phyloP scores from a whole-genome alignment of 2,797 vertebrate species.

The Oreochromis grahami region DNA sequence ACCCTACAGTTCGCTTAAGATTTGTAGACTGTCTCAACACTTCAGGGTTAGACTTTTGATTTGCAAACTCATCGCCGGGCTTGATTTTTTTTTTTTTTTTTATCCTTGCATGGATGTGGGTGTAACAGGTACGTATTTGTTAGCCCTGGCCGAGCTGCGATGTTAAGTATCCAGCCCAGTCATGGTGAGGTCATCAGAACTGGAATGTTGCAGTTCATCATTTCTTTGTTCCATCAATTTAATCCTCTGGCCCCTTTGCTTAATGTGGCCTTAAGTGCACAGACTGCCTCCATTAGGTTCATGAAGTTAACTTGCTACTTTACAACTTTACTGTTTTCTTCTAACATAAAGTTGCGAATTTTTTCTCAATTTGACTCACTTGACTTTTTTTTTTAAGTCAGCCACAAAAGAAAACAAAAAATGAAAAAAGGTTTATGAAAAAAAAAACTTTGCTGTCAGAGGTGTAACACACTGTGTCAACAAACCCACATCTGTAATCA shows the following conservation, averaged over 20 bases:
- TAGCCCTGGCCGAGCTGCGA: neutral
- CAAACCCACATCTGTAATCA: neutral
- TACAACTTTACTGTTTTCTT: neutral
- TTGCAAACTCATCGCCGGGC: neutral
- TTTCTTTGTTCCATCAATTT: neutral
- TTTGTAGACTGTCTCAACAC: neutral
- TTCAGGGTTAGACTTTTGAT: neutral
- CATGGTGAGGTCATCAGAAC: neutral
- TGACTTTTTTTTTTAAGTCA: neutral
- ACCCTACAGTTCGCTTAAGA: neutral
- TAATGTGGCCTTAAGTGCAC: neutral
- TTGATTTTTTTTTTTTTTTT: neutral
- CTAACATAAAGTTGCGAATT: neutral
- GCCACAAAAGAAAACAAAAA: neutral
- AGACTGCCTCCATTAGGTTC: neutral
- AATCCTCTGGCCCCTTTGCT: neutral
- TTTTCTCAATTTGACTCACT: neutral
- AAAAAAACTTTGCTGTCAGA: neutral
- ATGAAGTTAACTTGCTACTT: neutral
- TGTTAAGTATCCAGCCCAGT: neutral
- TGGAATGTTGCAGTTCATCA: neutral
- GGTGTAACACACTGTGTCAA: neutral
- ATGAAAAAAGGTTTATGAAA: neutral
- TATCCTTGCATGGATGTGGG: neutral
- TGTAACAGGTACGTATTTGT: neutral